Conservation (phyloP, 30 jellyfish, hydroid and myxozoan species). For the Mastigias papua region DNA sequence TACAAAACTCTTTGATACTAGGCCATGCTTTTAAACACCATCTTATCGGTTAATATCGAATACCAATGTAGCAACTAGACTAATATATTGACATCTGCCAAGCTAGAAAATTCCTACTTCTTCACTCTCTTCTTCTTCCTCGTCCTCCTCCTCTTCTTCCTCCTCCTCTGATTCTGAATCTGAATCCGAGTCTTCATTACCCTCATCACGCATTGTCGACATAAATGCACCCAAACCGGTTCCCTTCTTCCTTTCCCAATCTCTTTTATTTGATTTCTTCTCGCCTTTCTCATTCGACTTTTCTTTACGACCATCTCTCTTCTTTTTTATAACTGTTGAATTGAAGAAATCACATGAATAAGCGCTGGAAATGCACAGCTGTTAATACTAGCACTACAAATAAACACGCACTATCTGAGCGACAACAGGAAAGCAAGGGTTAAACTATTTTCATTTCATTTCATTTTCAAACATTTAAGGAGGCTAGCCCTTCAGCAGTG, state of each 20-base stretch:
- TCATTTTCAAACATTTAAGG: no score
- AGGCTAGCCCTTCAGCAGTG: no score
- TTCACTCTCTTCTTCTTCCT: slow-evolving; percentile 24
- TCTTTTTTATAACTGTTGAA: not conserved
- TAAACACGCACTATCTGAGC: no score
- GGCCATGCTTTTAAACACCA: no score
- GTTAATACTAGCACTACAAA: no score
- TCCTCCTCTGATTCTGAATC: slow-evolving; percentile 68
- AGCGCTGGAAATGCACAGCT: not conserved
- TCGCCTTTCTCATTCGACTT: slow-evolving; percentile 19
- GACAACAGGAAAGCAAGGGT: no score
- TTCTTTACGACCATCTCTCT: slow-evolving; percentile 22
- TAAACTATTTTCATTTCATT: no score
- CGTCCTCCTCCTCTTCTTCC: slow-evolving; percentile 62
- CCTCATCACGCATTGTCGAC: slow-evolving; percentile 66
- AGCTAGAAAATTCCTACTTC: not conserved
- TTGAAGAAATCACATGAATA: not conserved
- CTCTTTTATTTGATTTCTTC: slow-evolving; percentile 51
- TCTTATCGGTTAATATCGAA: no score
- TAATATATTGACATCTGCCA: not conserved
- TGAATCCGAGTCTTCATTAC: slow-evolving; percentile 60
- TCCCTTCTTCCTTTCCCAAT: slow-evolving; percentile 64
- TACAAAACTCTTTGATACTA: no score
- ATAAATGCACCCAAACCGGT: slow-evolving; percentile 73
- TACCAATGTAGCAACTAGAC: no score